Conservation (phyloP, 2,797 vertebrate genomes). For the Pseudocheirus occidentalis region DNA sequence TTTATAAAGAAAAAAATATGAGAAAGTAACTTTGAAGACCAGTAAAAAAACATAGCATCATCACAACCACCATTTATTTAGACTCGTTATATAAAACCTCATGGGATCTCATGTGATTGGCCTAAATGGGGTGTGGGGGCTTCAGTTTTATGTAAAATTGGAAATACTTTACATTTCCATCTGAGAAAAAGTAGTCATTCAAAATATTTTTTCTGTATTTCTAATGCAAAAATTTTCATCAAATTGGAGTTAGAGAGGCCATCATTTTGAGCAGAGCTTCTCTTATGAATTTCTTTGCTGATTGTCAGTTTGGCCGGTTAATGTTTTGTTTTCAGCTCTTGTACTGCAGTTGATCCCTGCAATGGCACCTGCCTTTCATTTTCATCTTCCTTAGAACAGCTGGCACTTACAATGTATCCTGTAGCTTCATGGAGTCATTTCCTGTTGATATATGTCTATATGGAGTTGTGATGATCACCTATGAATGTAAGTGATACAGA, state of each 20-base stretch:
- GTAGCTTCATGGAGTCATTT: slow-evolving; percentile 65
- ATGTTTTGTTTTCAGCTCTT: slow-evolving; percentile 62
- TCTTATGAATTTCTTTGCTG: slow-evolving; percentile 60
- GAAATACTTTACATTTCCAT: slow-evolving; percentile 54
- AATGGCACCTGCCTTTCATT: slow-evolving; percentile 51
- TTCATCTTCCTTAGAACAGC: slow-evolving; percentile 67
- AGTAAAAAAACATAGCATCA: slow-evolving; percentile 49
- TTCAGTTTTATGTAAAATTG: background rate
- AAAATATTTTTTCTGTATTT: slow-evolving; percentile 50
- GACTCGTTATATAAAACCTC: slow-evolving; percentile 60
- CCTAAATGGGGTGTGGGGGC: slow-evolving; percentile 57
- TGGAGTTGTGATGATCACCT: slow-evolving; percentile 76
- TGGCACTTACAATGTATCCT: slow-evolving; percentile 48
- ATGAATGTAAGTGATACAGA: slow-evolving; percentile 67
- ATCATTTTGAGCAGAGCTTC: slow-evolving; percentile 55
- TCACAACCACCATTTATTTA: slow-evolving; percentile 48
- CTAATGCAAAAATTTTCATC: slow-evolving; percentile 59
- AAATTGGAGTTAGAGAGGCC: slow-evolving; percentile 20
- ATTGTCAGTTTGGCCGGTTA: slow-evolving; percentile 39
- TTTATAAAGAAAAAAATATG: slow-evolving; percentile 47
- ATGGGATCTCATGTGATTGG: slow-evolving; percentile 1
- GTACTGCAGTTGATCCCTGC: slow-evolving; percentile 60
- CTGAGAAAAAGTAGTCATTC: slow-evolving; percentile 59
- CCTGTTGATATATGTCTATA: slow-evolving; percentile 64
- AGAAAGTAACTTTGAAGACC: slow-evolving; percentile 43